Evolutionary conservation across 2,888 invertebrate genomes (phyloP), one percentile per base, ranked within the genome.

Genomic region (Carterocephalus palaemon): DNA sequence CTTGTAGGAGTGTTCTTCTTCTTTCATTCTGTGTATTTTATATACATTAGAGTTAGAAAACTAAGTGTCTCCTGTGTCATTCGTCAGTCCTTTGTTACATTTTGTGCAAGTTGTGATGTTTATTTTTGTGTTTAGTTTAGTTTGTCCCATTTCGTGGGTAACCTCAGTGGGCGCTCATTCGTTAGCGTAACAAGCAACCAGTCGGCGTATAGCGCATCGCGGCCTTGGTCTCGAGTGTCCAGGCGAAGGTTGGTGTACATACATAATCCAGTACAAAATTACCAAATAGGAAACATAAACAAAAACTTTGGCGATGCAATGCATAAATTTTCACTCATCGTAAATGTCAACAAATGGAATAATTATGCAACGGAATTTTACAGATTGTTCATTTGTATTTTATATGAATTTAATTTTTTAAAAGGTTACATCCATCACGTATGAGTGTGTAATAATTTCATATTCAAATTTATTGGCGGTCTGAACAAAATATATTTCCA

Each of bases 221-320:
- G 90, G 67, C 90, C 91, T 68, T 92, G 90, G 90, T 91, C 91
- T 64, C 88, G 90, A 62, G 81, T 89, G 61, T 91, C 91, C 62
- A 78, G 90, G 65, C 88, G 89, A 85, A 91, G 91, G 91, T 91
- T 74, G 81, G 79, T 24, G 24, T 75, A 54, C 47, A 50, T 56
- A 39, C 52, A 62, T 53, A 58, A 53, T 52, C 56, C 63, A 56
- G 62, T 61, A 47, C 34, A 56, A 58, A 62, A 62, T 62, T 60
- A 64, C 66, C 63, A 63, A 60, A n/a, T n/a, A n/a, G n/a, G n/a
- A n/a, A 45, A 45, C 28, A 45, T 37, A 29, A 45, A 37, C 31
- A 45, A 29, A 36, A 29, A 45, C 16, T 8, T 15, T 7, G 16
- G 15, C 10, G 9, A 1, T 22, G 2, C 4, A 29, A 7, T 16